These are phyloP conservation scores for Alosa sapidissima DNA, from an alignment of 2,797 vertebrate genomes.

Conservation along the genomic window DNA sequence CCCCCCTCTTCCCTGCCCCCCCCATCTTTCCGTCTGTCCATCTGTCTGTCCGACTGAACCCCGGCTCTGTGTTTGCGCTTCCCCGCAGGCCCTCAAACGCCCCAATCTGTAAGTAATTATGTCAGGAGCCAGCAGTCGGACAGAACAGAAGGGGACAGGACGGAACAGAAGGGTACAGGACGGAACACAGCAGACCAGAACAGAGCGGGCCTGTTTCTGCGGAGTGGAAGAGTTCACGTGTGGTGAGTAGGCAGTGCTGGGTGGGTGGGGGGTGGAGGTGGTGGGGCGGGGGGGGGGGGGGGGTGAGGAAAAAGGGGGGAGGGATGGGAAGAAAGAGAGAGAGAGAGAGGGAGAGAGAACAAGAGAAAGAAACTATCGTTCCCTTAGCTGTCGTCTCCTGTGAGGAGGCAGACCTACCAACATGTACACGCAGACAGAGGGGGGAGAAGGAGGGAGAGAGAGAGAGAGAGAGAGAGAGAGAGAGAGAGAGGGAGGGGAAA, in stretches of 20 bases:
- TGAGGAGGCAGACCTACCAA: neutral
- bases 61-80: slow-evolving; percentile 32
- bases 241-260: neutral
- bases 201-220: slow-evolving; percentile 48
- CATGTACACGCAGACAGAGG: neutral
- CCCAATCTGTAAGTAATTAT: slow-evolving; percentile 58
- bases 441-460: neutral
- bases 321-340: slow-evolving; percentile 25
- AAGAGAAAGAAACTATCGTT: neutral
- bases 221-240: slow-evolving; percentile 36
- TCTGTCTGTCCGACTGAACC: slow-evolving; percentile 40
- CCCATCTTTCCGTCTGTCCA: too few species aligned
- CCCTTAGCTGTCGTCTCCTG: neutral
- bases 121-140: slow-evolving; percentile 4
- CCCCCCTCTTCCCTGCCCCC: slow-evolving; percentile 30
- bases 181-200: neutral
- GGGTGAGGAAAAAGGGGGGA: neutral
- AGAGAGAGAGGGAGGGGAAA: neutral
- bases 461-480: neutral
- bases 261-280: neutral
- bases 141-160: neutral
- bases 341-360: neutral
- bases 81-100: slow-evolving; percentile 17
- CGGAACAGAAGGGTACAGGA: neutral
- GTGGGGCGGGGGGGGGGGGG: too few species aligned